Evolutionary conservation across 2,797 vertebrate genomes (phyloP), one percentile per base, ranked within the genome.

Genomic region (Rhabdophis nuchalis): DNA sequence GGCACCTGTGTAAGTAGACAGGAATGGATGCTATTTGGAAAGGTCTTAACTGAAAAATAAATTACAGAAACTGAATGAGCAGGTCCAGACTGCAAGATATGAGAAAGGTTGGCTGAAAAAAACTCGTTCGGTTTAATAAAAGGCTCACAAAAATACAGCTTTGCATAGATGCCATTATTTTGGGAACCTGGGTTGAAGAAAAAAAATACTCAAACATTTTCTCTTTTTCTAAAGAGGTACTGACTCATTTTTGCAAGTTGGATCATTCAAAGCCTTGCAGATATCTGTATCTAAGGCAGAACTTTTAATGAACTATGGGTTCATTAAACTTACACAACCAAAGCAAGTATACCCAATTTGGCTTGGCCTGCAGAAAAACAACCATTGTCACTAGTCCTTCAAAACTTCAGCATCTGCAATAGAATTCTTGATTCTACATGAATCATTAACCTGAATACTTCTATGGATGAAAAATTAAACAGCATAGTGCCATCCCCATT

Each of bases 391-490:
- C 91, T 93, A 93, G 58, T 77, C 88, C 46, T 92, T 90, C 77
- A 32, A 85, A 93, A 93, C 91, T 93, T 90, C 94, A 60, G 89
- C 72, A 85, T 87, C 61, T 82, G 46, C 86, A 64, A 23, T 93
- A 56, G 54, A 36, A 86, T 95, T 95, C 72, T 41, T 92, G 89
- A 90, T 92, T 77, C 68, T 77, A 18, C 94, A 94, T 92, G 54
- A 95, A 93, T 94, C 87, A 92, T 82, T 95, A 95, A 93, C 13
- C 2, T 87, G 50, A 88, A 57, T 90, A 7, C 27, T 95, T 93
- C 46, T 27, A 93, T 13, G 72, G 94, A 88, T 0, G 92, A 87
- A 96, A 95, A 95, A 94, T 53, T 14, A 50, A 95, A 94, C 82
- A 2, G 1, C 93, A 91, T 50, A 86, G 85, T 60, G 3, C 54